These are phyloP conservation scores for Drosophila rellima DNA, from an alignment of 2,888 invertebrate genomes.

Conservation along the genomic window DNA sequence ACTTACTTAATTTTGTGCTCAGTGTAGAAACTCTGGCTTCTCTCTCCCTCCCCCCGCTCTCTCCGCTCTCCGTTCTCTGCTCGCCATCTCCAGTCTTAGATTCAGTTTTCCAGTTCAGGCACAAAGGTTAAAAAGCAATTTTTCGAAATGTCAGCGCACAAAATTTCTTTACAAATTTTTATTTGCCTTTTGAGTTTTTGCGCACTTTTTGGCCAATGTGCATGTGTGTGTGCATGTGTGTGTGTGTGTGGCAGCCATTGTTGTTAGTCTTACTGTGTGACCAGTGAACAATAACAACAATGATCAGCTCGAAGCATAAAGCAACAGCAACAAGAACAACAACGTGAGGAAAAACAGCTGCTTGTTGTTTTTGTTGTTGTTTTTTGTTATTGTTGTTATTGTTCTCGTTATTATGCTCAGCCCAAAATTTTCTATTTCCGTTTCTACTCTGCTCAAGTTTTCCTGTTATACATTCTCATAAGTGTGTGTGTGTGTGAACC, in stretches of 20 bases:
- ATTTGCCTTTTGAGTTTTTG: constrained; percentile 71
- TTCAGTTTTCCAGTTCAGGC: constrained; percentile 43
- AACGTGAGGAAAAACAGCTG: constrained; percentile 10
- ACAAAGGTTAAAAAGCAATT: constrained; percentile 80
- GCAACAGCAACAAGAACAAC: constrained; percentile 14
- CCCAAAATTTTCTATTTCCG: constrained; percentile 53
- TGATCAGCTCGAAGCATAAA: constrained; percentile 38
- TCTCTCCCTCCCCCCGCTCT: neutral
- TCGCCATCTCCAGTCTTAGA: constrained; percentile 10
- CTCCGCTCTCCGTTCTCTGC: neutral
- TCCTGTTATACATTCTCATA: neutral
- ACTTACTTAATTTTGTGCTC: too few species aligned
- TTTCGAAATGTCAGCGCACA: constrained; percentile 80
- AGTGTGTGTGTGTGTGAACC: constrained; percentile 7
- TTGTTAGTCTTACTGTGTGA: constrained; percentile 36
- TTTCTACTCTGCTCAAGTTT: constrained; percentile 41
- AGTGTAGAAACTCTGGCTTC: constrained; percentile 25
- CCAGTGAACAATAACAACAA: constrained; percentile 55
- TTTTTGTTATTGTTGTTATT: constrained; percentile 6
- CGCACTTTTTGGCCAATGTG: constrained; percentile 46
- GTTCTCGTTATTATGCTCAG: constrained; percentile 30
- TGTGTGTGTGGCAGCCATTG: constrained; percentile 14
- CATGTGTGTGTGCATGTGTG: constrained; percentile 1
- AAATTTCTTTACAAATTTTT: constrained; percentile 81
- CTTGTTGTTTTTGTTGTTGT: constrained; percentile 14